These are phyloP conservation scores for Drosophila colorata DNA, from an alignment of 2,888 invertebrate genomes.

Conservation along the genomic window DNA sequence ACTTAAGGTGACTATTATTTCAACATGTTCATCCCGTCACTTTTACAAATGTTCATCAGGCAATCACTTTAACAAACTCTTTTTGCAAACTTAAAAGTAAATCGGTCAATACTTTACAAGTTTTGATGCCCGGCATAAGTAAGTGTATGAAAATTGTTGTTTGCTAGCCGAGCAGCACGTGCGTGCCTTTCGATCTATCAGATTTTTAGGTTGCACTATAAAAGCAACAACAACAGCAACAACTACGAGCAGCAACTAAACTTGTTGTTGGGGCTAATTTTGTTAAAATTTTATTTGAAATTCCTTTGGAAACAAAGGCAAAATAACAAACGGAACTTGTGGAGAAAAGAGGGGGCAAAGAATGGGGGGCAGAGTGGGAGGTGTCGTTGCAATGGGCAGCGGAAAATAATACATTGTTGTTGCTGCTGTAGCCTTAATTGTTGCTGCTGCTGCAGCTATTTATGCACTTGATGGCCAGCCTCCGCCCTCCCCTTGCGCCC, in stretches of 20 bases:
- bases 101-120: background rate
- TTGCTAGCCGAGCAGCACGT: slow-evolving; percentile 34
- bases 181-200: slow-evolving; percentile 25
- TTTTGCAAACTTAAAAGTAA: no score
- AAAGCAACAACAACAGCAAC: slow-evolving; percentile 1
- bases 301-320: slow-evolving; percentile 34
- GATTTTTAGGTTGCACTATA: slow-evolving; percentile 17
- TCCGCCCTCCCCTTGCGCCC: no score
- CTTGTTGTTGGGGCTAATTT: slow-evolving; percentile 15
- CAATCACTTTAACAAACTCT: background rate
- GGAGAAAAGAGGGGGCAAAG: background rate
- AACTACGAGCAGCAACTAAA: slow-evolving; percentile 9
- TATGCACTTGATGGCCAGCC: slow-evolving; percentile 53
- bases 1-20: no score
- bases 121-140: background rate
- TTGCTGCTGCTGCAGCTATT: slow-evolving; percentile 41
- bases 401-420: slow-evolving; percentile 4
- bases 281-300: slow-evolving; percentile 43
- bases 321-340: background rate
- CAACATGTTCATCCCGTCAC: no score
- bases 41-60: no score
- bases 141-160: slow-evolving; percentile 16
- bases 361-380: background rate
- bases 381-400: background rate
- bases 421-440: slow-evolving; percentile 13